Conservation (phyloP, 2,888 invertebrate species). For the Caenorhabditis panamensis region DNA sequence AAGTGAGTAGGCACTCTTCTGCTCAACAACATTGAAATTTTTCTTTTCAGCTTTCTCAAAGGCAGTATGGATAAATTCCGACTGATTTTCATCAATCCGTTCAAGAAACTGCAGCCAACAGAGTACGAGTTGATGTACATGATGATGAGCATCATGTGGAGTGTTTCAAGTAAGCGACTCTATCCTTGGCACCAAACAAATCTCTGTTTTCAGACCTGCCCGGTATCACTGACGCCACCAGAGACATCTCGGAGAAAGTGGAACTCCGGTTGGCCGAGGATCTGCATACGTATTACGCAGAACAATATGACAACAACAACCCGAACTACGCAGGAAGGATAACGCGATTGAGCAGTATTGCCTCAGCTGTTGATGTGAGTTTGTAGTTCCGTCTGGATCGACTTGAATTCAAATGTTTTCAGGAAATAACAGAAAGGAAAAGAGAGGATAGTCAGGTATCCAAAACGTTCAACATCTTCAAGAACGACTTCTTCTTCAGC, state of each 20-base stretch:
- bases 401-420: slow-evolving; percentile 22
- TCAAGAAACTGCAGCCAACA: slow-evolving; percentile 63
- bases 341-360: slow-evolving; percentile 60
- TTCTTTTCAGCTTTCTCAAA: slow-evolving; percentile 65
- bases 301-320: slow-evolving; percentile 57
- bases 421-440: slow-evolving; percentile 63
- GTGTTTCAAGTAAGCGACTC: slow-evolving; percentile 50
- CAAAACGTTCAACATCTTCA: slow-evolving; percentile 70
- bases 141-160: slow-evolving; percentile 72
- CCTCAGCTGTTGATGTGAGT: slow-evolving; percentile 62
- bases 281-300: slow-evolving; percentile 59
- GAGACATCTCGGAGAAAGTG: slow-evolving; percentile 59
- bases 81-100: slow-evolving; percentile 63
- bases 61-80: slow-evolving; percentile 60
- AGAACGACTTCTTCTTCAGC: slow-evolving; percentile 67
- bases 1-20: slow-evolving; percentile 16
- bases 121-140: slow-evolving; percentile 67
- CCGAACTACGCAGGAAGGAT: slow-evolving; percentile 64
- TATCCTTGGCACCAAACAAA: background rate
- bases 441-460: slow-evolving; percentile 67
- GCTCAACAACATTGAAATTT: no score
- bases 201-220: slow-evolving; percentile 29
- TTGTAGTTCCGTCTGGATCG: background rate
- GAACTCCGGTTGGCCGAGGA: slow-evolving; percentile 58
- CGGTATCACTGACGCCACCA: slow-evolving; percentile 54